A percentile compares a stretch with the other conserved stretches of the same genome.
Evolutionary conservation across 1,140 invertebrate species (phyloP).

Genomic region (Brachionus asplanchnoidis): DNA sequence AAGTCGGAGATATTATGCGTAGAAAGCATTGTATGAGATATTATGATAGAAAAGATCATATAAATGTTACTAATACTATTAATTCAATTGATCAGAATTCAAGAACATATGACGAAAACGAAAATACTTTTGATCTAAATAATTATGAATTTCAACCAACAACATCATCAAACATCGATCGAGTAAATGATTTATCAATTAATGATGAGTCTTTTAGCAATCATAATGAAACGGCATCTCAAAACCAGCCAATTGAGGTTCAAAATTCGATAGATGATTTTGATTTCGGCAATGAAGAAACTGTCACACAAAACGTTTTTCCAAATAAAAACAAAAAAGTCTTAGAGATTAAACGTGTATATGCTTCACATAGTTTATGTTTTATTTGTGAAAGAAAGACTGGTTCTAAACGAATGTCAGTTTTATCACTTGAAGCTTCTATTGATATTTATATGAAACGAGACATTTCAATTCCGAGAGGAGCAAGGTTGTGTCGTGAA

Average conservation of each 20-base stretch:
- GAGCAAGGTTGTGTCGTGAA: no score
- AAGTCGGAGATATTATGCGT: neutral
- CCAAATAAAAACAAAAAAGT: no score
- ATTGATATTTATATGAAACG: no score
- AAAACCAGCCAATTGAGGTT: neutral
- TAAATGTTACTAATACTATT: neutral
- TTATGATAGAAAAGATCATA: neutral
- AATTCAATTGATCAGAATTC: slow-evolving; percentile 4
- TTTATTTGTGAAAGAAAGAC: no score
- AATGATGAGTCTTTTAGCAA: neutral
- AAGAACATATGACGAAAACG: neutral
- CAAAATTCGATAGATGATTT: neutral
- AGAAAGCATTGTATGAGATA: slow-evolving; percentile 1
- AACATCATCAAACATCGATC: neutral
- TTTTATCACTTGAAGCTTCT: no score
- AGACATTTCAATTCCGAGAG: no score
- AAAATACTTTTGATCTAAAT: slow-evolving; percentile 9
- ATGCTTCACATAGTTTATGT: no score
- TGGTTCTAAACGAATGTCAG: no score
- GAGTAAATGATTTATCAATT: neutral
- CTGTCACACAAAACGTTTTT: no score
- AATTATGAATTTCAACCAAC: neutral
- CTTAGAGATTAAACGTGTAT: no score
- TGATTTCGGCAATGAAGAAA: no score
- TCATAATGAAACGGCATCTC: neutral